A percentile compares a stretch with the other conserved stretches of the same genome.
These are phyloP conservation scores for Zaprionus nigranus DNA, from an alignment of 1,140 invertebrate genomes.

Conservation along the genomic window DNA sequence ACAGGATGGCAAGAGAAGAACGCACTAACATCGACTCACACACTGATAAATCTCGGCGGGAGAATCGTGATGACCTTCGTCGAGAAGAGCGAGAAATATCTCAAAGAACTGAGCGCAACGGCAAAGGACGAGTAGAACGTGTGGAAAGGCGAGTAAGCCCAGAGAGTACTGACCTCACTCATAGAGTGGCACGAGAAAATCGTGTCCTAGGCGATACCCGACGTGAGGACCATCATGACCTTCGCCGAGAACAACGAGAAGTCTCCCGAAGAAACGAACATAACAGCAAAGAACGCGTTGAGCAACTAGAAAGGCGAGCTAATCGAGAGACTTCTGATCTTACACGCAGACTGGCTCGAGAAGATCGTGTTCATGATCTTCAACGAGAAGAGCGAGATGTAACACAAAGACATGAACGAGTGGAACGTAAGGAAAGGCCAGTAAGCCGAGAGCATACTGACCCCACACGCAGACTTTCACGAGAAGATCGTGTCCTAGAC, in stretches of 20 bases:
- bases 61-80: neutral
- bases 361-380: neutral
- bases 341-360: neutral
- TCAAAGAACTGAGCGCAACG: neutral
- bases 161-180: neutral
- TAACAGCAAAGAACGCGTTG: neutral
- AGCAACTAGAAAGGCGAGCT: neutral
- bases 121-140: neutral
- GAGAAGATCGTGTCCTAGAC: neutral
- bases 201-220: neutral
- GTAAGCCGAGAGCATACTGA: constrained; percentile 1
- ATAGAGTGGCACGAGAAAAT: constrained; percentile 13
- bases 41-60: neutral
- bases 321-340: neutral
- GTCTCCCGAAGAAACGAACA: constrained; percentile 13
- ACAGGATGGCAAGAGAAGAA: constrained; percentile 4
- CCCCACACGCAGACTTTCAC: constrained; percentile 8
- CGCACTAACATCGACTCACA: neutral
- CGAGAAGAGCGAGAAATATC: neutral
- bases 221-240: constrained; percentile 2
- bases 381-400: neutral
- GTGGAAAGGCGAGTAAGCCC: neutral
- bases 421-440: constrained; percentile 9
- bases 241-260: neutral
- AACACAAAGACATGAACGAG: neutral